Percentiles rank a stretch among this genome's conserved stretches.
Evolutionary conservation across 1,140 invertebrate genomes (phyloP).

Genomic region (Sarcophaga peregrina): DNA sequence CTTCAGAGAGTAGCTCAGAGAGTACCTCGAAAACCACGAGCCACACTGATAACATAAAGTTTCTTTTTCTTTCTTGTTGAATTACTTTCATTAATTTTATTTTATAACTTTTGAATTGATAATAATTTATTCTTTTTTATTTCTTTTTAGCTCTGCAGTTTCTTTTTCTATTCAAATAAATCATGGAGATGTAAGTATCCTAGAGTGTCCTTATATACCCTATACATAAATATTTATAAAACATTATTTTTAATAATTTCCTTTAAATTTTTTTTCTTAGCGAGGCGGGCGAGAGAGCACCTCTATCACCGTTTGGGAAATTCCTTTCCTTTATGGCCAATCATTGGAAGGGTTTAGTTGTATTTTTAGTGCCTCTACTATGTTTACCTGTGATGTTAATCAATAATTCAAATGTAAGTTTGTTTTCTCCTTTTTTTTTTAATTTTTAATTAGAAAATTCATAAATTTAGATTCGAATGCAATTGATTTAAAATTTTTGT

Average conservation of each 20-base stretch:
- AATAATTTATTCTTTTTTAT: not conserved
- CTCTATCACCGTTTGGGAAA: slow-evolving; percentile 44
- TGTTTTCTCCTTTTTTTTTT: too few species aligned
- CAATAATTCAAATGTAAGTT: slow-evolving; percentile 68
- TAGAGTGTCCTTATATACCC: not conserved
- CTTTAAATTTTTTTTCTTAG: slow-evolving; percentile 45
- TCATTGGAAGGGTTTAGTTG: slow-evolving; percentile 75
- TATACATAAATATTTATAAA: not conserved
- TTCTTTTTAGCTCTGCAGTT: not conserved
- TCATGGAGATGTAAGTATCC: slow-evolving; percentile 45
- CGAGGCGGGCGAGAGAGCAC: slow-evolving; percentile 53
- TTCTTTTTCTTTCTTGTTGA: too few species aligned
- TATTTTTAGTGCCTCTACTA: slow-evolving; percentile 73
- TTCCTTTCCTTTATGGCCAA: slow-evolving; percentile 53
- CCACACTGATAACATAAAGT: too few species aligned
- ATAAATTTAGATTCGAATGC: too few species aligned
- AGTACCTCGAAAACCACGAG: too few species aligned
- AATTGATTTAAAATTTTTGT: too few species aligned
- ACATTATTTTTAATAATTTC: slow-evolving; percentile 19
- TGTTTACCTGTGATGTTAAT: slow-evolving; percentile 72
- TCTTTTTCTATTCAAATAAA: not conserved
- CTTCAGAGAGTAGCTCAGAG: too few species aligned
- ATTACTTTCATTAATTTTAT: not conserved
- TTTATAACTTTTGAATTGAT: not conserved
- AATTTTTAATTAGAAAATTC: too few species aligned